These are phyloP conservation scores for Macrobrachium nipponense DNA, from an alignment of 1,140 invertebrate genomes.

Conservation along the genomic window DNA sequence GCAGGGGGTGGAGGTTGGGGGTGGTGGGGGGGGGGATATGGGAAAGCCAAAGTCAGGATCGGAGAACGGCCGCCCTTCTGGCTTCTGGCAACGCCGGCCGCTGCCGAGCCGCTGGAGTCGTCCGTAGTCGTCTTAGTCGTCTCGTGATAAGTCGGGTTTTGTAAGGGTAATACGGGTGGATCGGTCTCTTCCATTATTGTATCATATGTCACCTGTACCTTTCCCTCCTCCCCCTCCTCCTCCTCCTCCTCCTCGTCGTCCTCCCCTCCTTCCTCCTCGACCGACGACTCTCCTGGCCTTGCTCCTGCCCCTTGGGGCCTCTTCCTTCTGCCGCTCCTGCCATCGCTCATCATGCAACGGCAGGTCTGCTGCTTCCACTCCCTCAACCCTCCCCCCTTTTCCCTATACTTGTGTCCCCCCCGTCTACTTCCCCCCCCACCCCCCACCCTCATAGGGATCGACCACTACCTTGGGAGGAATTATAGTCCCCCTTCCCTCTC, in stretches of 20 bases:
- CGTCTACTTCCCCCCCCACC: neutral
- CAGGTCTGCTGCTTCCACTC: neutral
- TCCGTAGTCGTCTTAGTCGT: neutral
- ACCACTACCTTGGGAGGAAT: too few species aligned
- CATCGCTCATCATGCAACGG: neutral
- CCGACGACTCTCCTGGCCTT: neutral
- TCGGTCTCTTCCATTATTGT: slow-evolving; percentile 50
- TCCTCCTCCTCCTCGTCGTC: neutral
- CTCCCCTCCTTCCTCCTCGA: neutral
- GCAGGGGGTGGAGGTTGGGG: too few species aligned
- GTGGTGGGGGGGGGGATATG: too few species aligned
- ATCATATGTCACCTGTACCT: slow-evolving; percentile 45
- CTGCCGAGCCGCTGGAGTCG: neutral
- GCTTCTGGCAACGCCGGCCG: neutral
- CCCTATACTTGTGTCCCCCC: neutral
- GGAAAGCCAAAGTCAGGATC: neutral
- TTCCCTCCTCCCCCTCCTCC: neutral
- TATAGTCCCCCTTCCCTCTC: neutral
- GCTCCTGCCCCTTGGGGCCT: neutral
- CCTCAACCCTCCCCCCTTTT: neutral
- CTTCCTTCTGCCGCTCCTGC: neutral
- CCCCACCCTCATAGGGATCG: neutral
- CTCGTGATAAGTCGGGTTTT: neutral
- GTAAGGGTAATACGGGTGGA: slow-evolving; percentile 41
- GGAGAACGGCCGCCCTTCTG: neutral